These are phyloP conservation scores for Pogonognathellus flavescens DNA, from an alignment of 1,140 invertebrate genomes.

Conservation along the genomic window DNA sequence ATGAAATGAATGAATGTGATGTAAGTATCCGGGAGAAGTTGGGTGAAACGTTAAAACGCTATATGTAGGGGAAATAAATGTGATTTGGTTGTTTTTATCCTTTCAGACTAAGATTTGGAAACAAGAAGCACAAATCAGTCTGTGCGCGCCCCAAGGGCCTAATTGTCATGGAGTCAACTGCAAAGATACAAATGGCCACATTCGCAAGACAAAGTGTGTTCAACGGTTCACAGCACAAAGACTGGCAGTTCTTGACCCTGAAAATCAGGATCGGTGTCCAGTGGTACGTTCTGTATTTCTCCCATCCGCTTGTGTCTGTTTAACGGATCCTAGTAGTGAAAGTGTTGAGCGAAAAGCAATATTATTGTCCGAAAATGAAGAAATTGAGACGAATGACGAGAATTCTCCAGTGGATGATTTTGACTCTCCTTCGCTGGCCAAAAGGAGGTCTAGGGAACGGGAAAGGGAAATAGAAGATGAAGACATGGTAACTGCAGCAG, in stretches of 20 bases:
- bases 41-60: neutral
- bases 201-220: constrained; percentile 62
- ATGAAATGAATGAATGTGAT: neutral
- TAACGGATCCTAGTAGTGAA: constrained; percentile 50
- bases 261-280: constrained; percentile 64
- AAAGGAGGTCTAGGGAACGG: neutral
- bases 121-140: constrained; percentile 66
- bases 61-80: constrained; percentile 23
- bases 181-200: constrained; percentile 10
- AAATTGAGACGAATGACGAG: neutral
- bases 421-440: neutral
- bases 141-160: constrained; percentile 60
- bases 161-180: constrained; percentile 54
- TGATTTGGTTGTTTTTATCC: constrained; percentile 46
- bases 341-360: neutral
- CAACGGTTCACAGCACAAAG: constrained; percentile 66
- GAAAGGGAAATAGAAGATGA: neutral
- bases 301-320: constrained; percentile 64
- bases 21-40: neutral
- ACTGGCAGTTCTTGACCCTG: constrained; percentile 64
- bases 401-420: constrained; percentile 36
- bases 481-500: constrained; percentile 22
- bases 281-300: constrained; percentile 65
- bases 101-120: constrained; percentile 65
- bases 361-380: neutral